A percentile compares a stretch with the other conserved stretches of the same genome.
Conservation (phyloP, 2,113 vertebrate species). For the Astur gentilis region DNA sequence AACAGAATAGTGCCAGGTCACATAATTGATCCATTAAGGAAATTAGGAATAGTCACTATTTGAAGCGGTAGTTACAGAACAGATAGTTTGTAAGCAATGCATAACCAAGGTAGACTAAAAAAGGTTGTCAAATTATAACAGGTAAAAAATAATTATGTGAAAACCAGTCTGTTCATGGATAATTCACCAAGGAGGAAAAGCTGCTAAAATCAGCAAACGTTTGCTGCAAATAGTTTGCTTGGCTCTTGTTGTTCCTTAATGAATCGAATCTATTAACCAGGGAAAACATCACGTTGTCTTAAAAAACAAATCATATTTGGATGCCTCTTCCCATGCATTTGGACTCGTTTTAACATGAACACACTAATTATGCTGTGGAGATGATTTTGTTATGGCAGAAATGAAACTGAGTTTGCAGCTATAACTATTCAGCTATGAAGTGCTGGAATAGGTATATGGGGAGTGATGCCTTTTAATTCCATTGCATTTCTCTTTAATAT, state of each 20-base stretch:
- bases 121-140: neutral
- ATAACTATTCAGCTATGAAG: neutral
- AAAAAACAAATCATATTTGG: slow-evolving; percentile 23
- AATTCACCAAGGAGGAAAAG: neutral
- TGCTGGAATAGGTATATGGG: neutral
- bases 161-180: neutral
- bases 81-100: neutral
- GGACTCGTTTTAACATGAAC: neutral
- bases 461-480: slow-evolving; percentile 28
- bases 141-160: neutral
- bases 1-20: neutral
- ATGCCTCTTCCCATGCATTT: slow-evolving; percentile 15
- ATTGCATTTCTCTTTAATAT: neutral
- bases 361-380: slow-evolving; percentile 34
- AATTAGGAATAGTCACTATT: neutral
- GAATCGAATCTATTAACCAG: slow-evolving; percentile 1
- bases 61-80: neutral
- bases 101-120: neutral
- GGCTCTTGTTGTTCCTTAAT: slow-evolving; percentile 23
- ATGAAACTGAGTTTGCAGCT: neutral
- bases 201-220: neutral
- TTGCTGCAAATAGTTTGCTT: neutral
- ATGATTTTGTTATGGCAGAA: slow-evolving; percentile 30
- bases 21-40: neutral
- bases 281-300: slow-evolving; percentile 4